Conservation (phyloP, 92 coral and sea anemone genomes). For the Umimayanthus kanabou region DNA sequence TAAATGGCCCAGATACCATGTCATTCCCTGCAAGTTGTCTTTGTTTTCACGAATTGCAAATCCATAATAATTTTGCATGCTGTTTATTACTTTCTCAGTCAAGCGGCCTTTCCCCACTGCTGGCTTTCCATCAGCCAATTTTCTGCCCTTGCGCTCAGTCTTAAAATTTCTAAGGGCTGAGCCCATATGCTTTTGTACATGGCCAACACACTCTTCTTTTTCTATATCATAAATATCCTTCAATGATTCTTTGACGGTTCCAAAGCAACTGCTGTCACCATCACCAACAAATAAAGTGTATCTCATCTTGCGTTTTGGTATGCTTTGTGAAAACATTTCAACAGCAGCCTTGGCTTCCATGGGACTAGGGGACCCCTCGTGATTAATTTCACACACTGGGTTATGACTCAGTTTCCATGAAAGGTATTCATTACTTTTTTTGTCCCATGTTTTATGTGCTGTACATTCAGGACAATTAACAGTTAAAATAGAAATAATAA, state of each 20-base stretch:
- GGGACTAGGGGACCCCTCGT: not conserved
- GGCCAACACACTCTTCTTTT: slow-evolving; percentile 78
- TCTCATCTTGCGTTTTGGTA: slow-evolving; percentile 46
- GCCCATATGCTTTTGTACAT: slow-evolving; percentile 66
- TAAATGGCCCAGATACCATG: slow-evolving; percentile 56
- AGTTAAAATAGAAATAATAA: slow-evolving; percentile 62
- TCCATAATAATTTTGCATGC: slow-evolving; percentile 57
- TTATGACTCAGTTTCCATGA: slow-evolving; percentile 49
- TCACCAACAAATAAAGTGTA: slow-evolving; percentile 69
- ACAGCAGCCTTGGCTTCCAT: slow-evolving; percentile 16
- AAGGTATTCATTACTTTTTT: slow-evolving; percentile 32
- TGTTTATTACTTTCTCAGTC: slow-evolving; percentile 63
- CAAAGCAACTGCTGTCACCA: slow-evolving; percentile 73
- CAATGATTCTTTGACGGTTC: slow-evolving; percentile 60
- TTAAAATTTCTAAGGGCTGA: slow-evolving; percentile 57
- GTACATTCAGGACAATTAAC: slow-evolving; percentile 54
- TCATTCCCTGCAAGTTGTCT: slow-evolving; percentile 52
- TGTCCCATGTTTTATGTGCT: slow-evolving; percentile 42
- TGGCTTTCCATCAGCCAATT: slow-evolving; percentile 58
- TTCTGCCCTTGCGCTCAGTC: slow-evolving; percentile 50
- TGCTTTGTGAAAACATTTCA: slow-evolving; percentile 53
- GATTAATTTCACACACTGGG: slow-evolving; percentile 43
- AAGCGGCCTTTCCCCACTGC: slow-evolving; percentile 60
- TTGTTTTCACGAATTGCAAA: slow-evolving; percentile 50
- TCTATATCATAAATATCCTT: slow-evolving; percentile 40